Evolutionary conservation across 1,140 invertebrate species (phyloP).

Genomic region (Helicoverpa armigera): DNA sequence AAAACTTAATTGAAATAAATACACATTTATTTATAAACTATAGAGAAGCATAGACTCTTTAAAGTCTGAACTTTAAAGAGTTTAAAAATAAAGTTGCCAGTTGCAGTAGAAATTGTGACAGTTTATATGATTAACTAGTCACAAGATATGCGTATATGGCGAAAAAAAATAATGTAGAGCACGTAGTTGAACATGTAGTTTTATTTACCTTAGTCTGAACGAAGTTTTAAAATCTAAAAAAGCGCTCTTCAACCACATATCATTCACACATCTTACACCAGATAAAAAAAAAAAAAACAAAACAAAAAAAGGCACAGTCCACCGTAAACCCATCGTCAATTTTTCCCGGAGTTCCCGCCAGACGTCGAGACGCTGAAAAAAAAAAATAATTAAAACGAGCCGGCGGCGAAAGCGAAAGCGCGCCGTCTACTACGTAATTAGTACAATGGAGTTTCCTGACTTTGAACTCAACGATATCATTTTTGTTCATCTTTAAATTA

Average conservation of each 20-base stretch:
- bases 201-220: no score
- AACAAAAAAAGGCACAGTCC: slow-evolving; percentile 52
- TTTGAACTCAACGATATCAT: slow-evolving; percentile 80
- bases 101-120: no score
- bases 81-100: no score
- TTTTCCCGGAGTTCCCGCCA: slow-evolving; percentile 81
- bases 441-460: slow-evolving; percentile 85
- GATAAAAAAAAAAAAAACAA: slow-evolving; percentile 14
- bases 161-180: no score
- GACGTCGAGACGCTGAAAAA: slow-evolving; percentile 84
- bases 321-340: slow-evolving; percentile 61
- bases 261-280: not conserved
- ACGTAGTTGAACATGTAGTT: no score
- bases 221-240: no score
- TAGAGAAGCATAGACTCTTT: no score
- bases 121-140: no score
- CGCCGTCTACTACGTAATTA: slow-evolving; percentile 86
- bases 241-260: not conserved
- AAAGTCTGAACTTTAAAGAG: no score
- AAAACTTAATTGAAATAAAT: not conserved
- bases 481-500: slow-evolving; percentile 63
- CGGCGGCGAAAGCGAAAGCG: slow-evolving; percentile 81
- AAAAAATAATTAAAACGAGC: slow-evolving; percentile 85
- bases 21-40: not conserved
- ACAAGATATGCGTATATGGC: no score